Evolutionary conservation across 2,797 vertebrate genomes (phyloP), one percentile per base, ranked within the genome.

Genomic region (Diglossa cyanea): DNA sequence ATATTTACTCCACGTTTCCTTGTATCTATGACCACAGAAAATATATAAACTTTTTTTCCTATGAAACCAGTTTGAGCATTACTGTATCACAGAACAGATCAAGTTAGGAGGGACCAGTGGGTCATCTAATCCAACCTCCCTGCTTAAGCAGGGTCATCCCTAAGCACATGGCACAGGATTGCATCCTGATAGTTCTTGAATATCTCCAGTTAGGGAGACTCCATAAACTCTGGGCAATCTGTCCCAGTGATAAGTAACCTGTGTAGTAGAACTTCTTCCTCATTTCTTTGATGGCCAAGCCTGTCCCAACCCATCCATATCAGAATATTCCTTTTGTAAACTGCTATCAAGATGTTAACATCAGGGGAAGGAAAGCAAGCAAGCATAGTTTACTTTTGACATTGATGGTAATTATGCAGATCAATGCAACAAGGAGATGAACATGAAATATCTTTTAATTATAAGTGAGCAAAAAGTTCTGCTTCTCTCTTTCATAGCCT

Each of bases 21-120:
- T 73, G 5, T 31, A 54, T 6, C 16, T 40, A 20, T 13, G 9
- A 26, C 23, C 15, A 70, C 17, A 80, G 19, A 86, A 88, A 67
- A 11, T 2, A 12, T 0, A 1, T 12, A 42, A 73, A 9, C 2
- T 4, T 17, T 51, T 39, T 71, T n/a, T 35, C 26, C 20, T 63
- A 17, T 21, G 4, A 74, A 88, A 63, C 2, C 4, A 24, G 39
- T 54, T 35, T 80, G 50, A 78, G 42, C 3, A 4, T 16, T 63
- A 53, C 3, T 45, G 6, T 39, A 31, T 7, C 35, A 63, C 19
- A 73, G 35, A 33, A 30, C 7, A 11, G 24, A 5, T 30, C 30
- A 54, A 15, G 16, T 18, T 18, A 60, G 50, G 37, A 55, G 19
- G 30, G 19, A 24, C 2, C 16, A 24, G 4, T 23, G 14, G 1